Conservation (phyloP, 2,888 invertebrate species). For the Ormia ochracea region DNA sequence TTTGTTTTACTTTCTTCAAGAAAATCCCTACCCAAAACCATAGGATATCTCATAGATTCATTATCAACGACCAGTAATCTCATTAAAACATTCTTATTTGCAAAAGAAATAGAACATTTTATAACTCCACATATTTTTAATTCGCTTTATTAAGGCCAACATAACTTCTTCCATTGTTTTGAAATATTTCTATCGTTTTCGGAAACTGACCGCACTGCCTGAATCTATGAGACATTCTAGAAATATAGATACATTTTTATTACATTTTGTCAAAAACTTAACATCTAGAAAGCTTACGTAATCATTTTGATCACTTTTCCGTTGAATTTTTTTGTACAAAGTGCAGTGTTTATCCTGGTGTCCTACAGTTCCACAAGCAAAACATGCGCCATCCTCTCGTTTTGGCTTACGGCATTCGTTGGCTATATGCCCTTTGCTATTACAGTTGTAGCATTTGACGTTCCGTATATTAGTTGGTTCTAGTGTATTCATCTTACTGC, state of each 20-base stretch:
- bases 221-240: constrained; percentile 61
- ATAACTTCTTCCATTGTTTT: no score
- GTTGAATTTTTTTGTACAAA: not conserved
- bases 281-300: constrained; percentile 33
- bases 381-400: constrained; percentile 22
- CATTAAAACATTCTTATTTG: constrained; percentile 21
- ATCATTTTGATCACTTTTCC: constrained; percentile 14
- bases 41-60: constrained; percentile 32
- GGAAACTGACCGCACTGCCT: constrained; percentile 57
- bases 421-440: constrained; percentile 31
- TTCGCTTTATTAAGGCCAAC: constrained; percentile 54
- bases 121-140: constrained; percentile 38
- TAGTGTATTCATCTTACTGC: not conserved
- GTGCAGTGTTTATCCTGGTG: constrained; percentile 22
- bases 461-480: not conserved
- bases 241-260: constrained; percentile 27
- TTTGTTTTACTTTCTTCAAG: constrained; percentile 4
- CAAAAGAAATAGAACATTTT: constrained; percentile 23
- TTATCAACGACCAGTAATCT: constrained; percentile 30
- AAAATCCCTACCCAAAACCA: constrained; percentile 40
- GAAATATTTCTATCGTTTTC: no score
- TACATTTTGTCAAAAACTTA: not conserved
- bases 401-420: no score
- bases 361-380: constrained; percentile 22
- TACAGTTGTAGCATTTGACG: constrained; percentile 39